Evolutionary conservation across 2,888 invertebrate species (phyloP).

Genomic region (Archips xylosteana): DNA sequence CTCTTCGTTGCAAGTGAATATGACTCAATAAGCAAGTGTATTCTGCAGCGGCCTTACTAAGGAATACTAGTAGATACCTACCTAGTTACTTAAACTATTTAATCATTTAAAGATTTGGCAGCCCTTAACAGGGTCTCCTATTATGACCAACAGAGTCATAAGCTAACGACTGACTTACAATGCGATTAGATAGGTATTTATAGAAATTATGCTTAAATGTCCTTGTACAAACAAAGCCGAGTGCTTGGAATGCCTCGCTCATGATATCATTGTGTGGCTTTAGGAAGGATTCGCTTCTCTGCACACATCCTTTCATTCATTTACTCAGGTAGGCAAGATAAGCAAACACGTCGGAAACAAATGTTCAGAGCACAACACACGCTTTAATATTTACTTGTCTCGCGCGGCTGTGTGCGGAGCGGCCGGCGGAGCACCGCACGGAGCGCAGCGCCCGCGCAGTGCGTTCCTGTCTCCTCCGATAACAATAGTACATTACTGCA

Average conservation of each 20-base stretch:
- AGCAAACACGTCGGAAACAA: conserved; percentile 13
- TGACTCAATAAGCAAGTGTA: background rate
- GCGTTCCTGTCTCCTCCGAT: background rate
- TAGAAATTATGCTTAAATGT: conserved; percentile 20
- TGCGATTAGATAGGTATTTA: conserved; percentile 22
- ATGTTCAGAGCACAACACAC: conserved; percentile 7
- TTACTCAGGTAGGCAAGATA: conserved; percentile 48
- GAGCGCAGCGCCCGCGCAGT: background rate
- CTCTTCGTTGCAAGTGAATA: too few relatives aligned
- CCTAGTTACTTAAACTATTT: background rate
- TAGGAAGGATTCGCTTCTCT: conserved; percentile 42
- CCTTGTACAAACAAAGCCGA: conserved; percentile 51
- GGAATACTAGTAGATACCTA: background rate
- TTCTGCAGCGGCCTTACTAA: background rate
- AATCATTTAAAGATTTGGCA: background rate
- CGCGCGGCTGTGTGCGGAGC: background rate
- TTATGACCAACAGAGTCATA: background rate
- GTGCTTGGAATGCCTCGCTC: conserved; percentile 47
- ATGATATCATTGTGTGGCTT: conserved; percentile 47
- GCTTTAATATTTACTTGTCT: conserved; percentile 9
- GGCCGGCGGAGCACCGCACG: background rate
- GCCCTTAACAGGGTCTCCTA: background rate
- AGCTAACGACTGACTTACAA: conserved; percentile 17
- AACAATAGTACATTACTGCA: too few relatives aligned
- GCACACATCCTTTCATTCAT: conserved; percentile 52